These are phyloP conservation scores for Megaptera novaeangliae DNA, from an alignment of 2,113 vertebrate genomes.

Conservation along the genomic window DNA sequence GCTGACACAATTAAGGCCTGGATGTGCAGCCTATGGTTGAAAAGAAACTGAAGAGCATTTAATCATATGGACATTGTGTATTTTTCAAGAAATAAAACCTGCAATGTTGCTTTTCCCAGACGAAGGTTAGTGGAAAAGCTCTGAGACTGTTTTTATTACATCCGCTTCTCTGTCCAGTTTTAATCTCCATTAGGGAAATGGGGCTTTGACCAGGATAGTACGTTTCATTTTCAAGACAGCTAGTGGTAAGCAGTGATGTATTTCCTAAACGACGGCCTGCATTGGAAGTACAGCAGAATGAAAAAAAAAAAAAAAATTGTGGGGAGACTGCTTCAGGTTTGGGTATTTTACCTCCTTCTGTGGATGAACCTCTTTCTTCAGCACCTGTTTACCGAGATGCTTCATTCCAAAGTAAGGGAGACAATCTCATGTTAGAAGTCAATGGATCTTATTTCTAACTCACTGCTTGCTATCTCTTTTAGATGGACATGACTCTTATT, in stretches of 20 bases:
- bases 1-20: slow-evolving; percentile 50
- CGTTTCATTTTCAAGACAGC: slow-evolving; percentile 41
- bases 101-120: slow-evolving; percentile 57
- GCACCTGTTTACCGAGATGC: background rate
- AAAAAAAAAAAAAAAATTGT: background rate
- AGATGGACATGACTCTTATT: background rate
- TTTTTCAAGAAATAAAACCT: slow-evolving; percentile 67
- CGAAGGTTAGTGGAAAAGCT: slow-evolving; percentile 24
- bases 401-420: background rate
- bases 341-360: background rate
- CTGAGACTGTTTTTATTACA: slow-evolving; percentile 54
- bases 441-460: background rate
- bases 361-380: background rate
- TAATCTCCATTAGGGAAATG: slow-evolving; percentile 59
- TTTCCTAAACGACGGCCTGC: background rate
- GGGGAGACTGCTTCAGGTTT: background rate
- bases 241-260: background rate
- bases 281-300: background rate
- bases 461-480: background rate
- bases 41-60: slow-evolving; percentile 61
- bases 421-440: background rate
- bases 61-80: slow-evolving; percentile 43
- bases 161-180: slow-evolving; percentile 51
- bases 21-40: background rate
- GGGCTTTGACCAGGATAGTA: background rate